Conservation (phyloP, 2,113 vertebrate species). For the Hippocampus zosterae region DNA sequence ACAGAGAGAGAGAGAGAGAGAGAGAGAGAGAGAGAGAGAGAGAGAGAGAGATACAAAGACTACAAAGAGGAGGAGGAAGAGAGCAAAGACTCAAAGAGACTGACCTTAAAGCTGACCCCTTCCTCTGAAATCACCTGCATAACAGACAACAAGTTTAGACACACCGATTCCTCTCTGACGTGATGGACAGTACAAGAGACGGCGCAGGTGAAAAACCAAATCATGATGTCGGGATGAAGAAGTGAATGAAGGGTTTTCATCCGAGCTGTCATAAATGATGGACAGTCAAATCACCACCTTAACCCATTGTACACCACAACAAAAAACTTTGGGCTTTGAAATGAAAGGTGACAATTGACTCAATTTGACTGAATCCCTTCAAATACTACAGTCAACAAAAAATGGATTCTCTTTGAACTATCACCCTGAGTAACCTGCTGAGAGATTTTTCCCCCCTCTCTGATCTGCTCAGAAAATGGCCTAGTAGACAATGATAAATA, state of each 20-base stretch:
- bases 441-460: too few species aligned
- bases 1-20: slow-evolving; percentile 33
- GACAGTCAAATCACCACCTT: not conserved
- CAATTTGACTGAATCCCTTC: too few species aligned
- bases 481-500: too few species aligned
- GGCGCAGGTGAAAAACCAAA: slow-evolving; percentile 44
- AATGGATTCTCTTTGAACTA: too few species aligned
- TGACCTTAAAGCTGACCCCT: slow-evolving; percentile 83
- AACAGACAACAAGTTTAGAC: slow-evolving; percentile 79
- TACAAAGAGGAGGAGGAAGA: slow-evolving; percentile 6
- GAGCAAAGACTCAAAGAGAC: slow-evolving; percentile 59
- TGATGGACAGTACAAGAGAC: slow-evolving; percentile 41
- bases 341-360: too few species aligned
- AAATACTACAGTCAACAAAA: too few species aligned
- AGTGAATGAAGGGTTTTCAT: slow-evolving; percentile 46
- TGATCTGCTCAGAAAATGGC: too few species aligned
- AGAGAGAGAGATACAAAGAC: slow-evolving; percentile 13
- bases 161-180: slow-evolving; percentile 51
- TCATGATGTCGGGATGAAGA: slow-evolving; percentile 41
- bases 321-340: too few species aligned
- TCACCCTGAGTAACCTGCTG: too few species aligned
- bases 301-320: too few species aligned
- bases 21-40: slow-evolving; percentile 12
- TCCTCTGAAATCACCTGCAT: slow-evolving; percentile 82
- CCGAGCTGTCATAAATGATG: not conserved